Evolutionary conservation across 30 jellyfish, hydroid and myxozoan species (phyloP).

Genomic region (Sanderia malayensis): DNA sequence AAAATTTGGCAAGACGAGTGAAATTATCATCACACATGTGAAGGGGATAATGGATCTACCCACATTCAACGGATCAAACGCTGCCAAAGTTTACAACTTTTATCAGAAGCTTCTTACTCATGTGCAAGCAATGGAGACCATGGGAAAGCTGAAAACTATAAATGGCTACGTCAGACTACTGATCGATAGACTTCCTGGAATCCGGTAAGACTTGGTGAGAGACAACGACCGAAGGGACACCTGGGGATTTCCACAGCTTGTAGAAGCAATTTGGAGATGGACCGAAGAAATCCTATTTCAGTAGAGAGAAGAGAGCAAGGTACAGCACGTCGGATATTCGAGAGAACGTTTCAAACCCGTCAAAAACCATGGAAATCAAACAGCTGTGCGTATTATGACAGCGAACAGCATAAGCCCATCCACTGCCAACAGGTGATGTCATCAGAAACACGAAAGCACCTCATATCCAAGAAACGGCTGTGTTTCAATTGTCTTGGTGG

Average conservation of each 20-base stretch:
- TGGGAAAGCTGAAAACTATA: conserved; percentile 53
- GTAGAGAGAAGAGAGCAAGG: background rate
- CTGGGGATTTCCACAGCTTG: conserved; percentile 52
- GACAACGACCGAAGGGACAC: conserved; percentile 45
- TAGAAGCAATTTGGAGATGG: conserved; percentile 50
- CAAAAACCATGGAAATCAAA: conserved; percentile 15
- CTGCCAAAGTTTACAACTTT: conserved; percentile 33
- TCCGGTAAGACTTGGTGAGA: conserved; percentile 57
- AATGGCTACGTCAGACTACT: conserved; percentile 40
- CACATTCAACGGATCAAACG: conserved; percentile 25
- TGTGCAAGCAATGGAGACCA: conserved; percentile 65
- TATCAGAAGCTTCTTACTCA: conserved; percentile 18
- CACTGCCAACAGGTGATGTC: conserved; percentile 1
- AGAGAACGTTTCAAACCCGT: background rate
- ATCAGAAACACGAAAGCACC: conserved; percentile 6
- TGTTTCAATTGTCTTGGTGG: background rate
- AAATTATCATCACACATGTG: conserved; percentile 42
- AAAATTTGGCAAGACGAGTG: conserved; percentile 49
- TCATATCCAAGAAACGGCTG: background rate
- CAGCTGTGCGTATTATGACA: conserved; percentile 16
- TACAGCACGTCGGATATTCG: background rate
- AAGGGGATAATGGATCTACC: conserved; percentile 31
- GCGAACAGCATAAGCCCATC: conserved; percentile 7
- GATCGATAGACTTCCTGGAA: conserved; percentile 62
- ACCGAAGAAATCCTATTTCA: conserved; percentile 43